Evolutionary conservation across 1,140 invertebrate genomes (phyloP), one percentile per base, ranked within the genome.

Genomic region (Drosophila albomicans): DNA sequence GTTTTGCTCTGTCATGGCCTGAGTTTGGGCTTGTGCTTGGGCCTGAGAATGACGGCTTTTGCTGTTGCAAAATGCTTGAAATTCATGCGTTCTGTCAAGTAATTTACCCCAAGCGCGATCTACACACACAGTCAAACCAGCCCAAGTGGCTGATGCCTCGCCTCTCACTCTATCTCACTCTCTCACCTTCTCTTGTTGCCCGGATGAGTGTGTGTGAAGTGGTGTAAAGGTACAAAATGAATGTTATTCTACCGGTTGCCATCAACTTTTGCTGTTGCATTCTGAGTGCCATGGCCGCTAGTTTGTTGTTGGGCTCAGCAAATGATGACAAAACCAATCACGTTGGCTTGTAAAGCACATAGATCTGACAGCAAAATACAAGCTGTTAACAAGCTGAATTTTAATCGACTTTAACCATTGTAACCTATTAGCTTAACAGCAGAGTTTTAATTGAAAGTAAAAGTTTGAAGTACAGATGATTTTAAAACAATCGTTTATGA

Each of bases 41-140:
- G 63, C 74, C 75, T 80, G 78, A 48, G 62, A 61, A 65, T 78
- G 78, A 74, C 71, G 62, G 63, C 73, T 62, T 63, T 71, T 67
- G 68, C 67, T 79, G 73, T 76, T 62, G 74, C 56, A 51, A 75
- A 81, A 70, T 75, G 71, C 78, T 81, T 81, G 72, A 32, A 68
- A 75, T 78, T 79, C 69, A 82, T 77, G 74, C 76, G 78, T 66
- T 78, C 67, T 72, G 79, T 81, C 77, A 76, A 79, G 79, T 79
- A 81, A 81, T 81, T 76, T 81, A 79, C 72, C 71, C 78, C 65
- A 46, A 80, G 48, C 75, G 75, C 70, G 65, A 62, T 52, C 56
- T n/a, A n/a, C 66, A 70, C 48, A 62, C 66, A 70, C 48, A 62
- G 25, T 65, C 52, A 35, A 25, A 38, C 63, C 7, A 56, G 25